These are phyloP conservation scores for Crocuta crocuta DNA, from an alignment of 2,113 vertebrate genomes.

Conservation along the genomic window DNA sequence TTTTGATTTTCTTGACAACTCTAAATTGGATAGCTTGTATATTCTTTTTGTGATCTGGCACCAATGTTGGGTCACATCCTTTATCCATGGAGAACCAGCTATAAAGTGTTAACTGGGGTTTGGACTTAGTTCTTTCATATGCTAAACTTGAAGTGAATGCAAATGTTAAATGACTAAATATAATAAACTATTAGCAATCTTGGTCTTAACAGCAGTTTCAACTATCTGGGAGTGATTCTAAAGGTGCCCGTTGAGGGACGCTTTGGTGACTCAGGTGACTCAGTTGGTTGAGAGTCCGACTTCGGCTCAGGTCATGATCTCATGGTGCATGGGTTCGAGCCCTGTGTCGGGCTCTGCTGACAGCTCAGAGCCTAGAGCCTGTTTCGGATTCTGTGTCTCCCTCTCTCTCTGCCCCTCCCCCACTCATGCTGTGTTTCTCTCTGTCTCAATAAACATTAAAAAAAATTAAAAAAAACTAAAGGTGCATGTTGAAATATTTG, in stretches of 20 bases:
- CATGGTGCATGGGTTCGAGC: too few relatives aligned
- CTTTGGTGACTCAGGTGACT: too few relatives aligned
- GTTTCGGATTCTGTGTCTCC: too few relatives aligned
- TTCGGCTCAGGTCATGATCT: too few relatives aligned
- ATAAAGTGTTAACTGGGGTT: background rate
- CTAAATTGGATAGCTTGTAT: slow-evolving; percentile 25
- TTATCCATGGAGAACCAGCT: background rate
- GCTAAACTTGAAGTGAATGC: slow-evolving; percentile 4
- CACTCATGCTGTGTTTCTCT: too few relatives aligned
- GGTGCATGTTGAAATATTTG: slow-evolving; percentile 40
- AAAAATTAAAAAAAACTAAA: too few relatives aligned
- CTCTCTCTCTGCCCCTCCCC: too few relatives aligned
- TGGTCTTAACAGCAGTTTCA: slow-evolving; percentile 47
- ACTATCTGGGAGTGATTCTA: background rate
- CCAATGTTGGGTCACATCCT: background rate
- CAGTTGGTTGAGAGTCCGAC: too few relatives aligned
- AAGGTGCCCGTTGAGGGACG: too few relatives aligned
- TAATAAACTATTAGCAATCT: background rate
- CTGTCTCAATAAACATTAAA: too few relatives aligned
- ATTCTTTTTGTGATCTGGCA: slow-evolving; percentile 31
- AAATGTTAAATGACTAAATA: background rate
- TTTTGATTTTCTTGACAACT: slow-evolving; percentile 32
- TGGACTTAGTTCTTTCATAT: background rate
- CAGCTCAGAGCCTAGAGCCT: too few relatives aligned
- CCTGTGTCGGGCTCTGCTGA: too few relatives aligned